These are phyloP conservation scores for Eumerus sabulonum DNA, from an alignment of 2,888 invertebrate genomes.

Conservation along the genomic window DNA sequence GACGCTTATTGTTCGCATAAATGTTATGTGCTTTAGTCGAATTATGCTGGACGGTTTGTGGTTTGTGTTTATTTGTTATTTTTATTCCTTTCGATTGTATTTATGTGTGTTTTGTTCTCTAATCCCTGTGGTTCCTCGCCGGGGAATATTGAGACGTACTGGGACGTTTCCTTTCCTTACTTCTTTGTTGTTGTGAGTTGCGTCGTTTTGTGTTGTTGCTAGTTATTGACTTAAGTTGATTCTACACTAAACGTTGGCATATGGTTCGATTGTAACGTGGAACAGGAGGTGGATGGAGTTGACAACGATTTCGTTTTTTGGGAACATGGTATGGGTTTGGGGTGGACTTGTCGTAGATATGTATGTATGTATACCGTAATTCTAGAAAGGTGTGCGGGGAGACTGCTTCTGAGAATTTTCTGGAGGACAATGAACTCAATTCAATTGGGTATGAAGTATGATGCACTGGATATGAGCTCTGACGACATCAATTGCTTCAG, in stretches of 20 bases:
- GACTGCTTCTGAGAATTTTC: constrained; percentile 1
- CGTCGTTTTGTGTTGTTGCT: constrained; percentile 35
- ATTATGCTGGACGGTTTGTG: constrained; percentile 65
- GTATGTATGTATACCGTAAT: constrained; percentile 8
- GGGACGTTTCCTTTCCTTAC: constrained; percentile 24
- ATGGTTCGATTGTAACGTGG: constrained; percentile 27
- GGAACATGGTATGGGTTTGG: not conserved
- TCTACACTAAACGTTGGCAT: constrained; percentile 41
- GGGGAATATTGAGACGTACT: constrained; percentile 16
- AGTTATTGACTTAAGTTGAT: constrained; percentile 58
- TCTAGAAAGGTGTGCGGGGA: not conserved
- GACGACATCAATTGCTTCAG: too few relatives aligned
- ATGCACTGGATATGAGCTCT: not conserved
- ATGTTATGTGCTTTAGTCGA: constrained; percentile 63
- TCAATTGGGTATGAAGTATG: not conserved
- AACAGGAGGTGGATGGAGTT: not conserved
- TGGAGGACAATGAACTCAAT: constrained; percentile 32
- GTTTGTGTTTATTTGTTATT: constrained; percentile 51
- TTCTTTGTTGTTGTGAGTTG: constrained; percentile 20
- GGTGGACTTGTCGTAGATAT: not conserved
- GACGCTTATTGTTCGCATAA: constrained; percentile 65
- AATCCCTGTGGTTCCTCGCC: constrained; percentile 19
- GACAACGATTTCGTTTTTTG: not conserved
- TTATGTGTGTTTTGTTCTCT: not conserved
- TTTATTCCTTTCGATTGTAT: not conserved